These are phyloP conservation scores for Cheilosia pagana DNA, from an alignment of 2,888 invertebrate genomes.

Conservation along the genomic window DNA sequence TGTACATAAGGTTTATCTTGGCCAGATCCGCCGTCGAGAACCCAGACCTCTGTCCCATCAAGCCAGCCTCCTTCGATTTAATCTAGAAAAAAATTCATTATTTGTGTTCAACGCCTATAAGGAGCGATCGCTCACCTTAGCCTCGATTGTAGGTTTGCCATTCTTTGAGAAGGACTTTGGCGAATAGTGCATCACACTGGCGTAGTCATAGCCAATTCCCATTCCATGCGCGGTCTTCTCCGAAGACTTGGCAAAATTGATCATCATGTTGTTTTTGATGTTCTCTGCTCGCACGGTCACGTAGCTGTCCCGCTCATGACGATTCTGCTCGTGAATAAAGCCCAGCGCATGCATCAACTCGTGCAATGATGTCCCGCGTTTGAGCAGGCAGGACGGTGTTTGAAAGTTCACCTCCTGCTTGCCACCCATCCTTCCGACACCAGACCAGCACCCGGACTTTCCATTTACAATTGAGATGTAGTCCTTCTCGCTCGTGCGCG, in stretches of 20 bases:
- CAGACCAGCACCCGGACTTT: constrained; percentile 91
- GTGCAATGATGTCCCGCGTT: constrained; percentile 89
- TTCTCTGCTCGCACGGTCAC: constrained; percentile 87
- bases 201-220: constrained; percentile 90
- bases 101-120: not conserved
- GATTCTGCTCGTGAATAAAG: constrained; percentile 92
- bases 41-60: constrained; percentile 80
- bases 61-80: constrained; percentile 72
- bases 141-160: constrained; percentile 87
- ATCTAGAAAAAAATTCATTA: constrained; percentile 34
- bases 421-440: constrained; percentile 88
- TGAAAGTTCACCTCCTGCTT: constrained; percentile 88
- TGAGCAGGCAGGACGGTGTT: constrained; percentile 88
- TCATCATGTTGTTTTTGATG: constrained; percentile 86
- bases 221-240: constrained; percentile 85
- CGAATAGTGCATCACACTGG: constrained; percentile 93
- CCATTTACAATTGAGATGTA: constrained; percentile 88
- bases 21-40: constrained; percentile 80
- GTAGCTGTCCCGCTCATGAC: constrained; percentile 89
- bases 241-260: constrained; percentile 88
- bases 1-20: constrained; percentile 81
- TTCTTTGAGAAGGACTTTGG: constrained; percentile 89
- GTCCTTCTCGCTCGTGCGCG: constrained; percentile 86
- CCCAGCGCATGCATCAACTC: constrained; percentile 92
- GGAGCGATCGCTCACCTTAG: constrained; percentile 84